These are phyloP conservation scores for Zaprionus davidi DNA, from an alignment of 1,140 invertebrate species.

Conservation along the genomic window DNA sequence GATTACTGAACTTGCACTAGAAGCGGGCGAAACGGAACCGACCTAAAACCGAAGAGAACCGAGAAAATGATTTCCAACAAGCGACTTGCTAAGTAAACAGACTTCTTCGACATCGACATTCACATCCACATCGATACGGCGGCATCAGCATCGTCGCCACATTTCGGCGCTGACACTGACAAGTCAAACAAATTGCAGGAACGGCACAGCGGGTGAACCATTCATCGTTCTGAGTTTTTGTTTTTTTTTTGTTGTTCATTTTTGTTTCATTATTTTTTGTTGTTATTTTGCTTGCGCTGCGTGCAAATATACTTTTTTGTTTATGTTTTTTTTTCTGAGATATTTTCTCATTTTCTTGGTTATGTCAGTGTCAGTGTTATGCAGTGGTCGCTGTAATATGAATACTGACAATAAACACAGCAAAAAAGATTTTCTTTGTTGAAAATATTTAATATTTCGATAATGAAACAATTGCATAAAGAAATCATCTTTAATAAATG, in stretches of 20 bases:
- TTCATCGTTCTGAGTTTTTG: conserved; percentile 43
- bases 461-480: not conserved
- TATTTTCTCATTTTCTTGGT: conserved; percentile 33
- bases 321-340: conserved; percentile 28
- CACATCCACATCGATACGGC: conserved; percentile 18
- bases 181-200: conserved; percentile 60
- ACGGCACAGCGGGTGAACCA: conserved; percentile 16
- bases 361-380: conserved; percentile 49
- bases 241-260: conserved; percentile 20
- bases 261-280: conserved; percentile 25
- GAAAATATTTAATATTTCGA: not conserved
- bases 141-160: conserved; percentile 26
- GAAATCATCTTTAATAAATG: not conserved
- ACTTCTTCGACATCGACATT: conserved; percentile 23
- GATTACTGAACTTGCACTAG: conserved; percentile 47
- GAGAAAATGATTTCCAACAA: conserved; percentile 29
- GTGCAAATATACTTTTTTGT: conserved; percentile 27
- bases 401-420: conserved; percentile 31
- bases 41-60: conserved; percentile 10
- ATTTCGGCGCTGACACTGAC: conserved; percentile 52
- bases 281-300: conserved; percentile 31
- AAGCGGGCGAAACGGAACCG: conserved; percentile 2
- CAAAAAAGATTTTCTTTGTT: not conserved
- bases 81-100: conserved; percentile 54
- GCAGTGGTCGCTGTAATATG: conserved; percentile 33